Conservation (phyloP, 2,797 vertebrate genomes). For the Acropternis orthonyx region DNA sequence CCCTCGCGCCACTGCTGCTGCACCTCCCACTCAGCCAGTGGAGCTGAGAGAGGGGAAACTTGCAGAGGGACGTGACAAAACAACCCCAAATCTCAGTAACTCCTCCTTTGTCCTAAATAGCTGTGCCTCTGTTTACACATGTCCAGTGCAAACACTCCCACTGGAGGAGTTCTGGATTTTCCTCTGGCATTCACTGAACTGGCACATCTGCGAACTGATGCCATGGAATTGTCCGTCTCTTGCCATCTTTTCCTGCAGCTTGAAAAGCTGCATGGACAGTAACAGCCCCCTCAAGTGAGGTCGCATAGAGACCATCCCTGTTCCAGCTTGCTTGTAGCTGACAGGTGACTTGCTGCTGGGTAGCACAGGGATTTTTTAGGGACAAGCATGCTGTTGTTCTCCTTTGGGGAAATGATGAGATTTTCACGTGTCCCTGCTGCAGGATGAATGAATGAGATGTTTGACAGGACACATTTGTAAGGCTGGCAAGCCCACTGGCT, state of each 20-base stretch:
- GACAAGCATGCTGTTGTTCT: not conserved
- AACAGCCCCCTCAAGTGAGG: too few relatives aligned
- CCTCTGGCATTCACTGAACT: not conserved
- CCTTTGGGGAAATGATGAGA: not conserved
- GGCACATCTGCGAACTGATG: fast-evolving
- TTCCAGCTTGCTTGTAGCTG: not conserved
- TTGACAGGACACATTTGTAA: slow-evolving; percentile 9
- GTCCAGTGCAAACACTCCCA: not conserved
- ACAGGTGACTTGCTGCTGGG: not conserved
- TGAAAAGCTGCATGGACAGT: too few relatives aligned
- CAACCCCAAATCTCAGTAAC: not conserved
- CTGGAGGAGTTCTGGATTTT: not conserved
- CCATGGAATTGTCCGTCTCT: too few relatives aligned
- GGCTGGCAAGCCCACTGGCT: slow-evolving; percentile 21
- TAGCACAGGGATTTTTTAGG: not conserved
- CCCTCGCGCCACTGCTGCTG: too few relatives aligned
- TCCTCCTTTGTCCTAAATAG: not conserved
- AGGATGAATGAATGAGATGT: slow-evolving; percentile 27
- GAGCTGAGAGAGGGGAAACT: not conserved
- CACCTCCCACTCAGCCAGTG: too few relatives aligned
- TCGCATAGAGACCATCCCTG: not conserved
- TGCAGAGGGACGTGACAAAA: not conserved
- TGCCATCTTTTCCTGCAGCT: too few relatives aligned
- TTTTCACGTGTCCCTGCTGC: not conserved
- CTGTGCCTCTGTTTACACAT: not conserved